Evolutionary conservation across 2,113 vertebrate species (phyloP).

Genomic region (Zootoca vivipara): DNA sequence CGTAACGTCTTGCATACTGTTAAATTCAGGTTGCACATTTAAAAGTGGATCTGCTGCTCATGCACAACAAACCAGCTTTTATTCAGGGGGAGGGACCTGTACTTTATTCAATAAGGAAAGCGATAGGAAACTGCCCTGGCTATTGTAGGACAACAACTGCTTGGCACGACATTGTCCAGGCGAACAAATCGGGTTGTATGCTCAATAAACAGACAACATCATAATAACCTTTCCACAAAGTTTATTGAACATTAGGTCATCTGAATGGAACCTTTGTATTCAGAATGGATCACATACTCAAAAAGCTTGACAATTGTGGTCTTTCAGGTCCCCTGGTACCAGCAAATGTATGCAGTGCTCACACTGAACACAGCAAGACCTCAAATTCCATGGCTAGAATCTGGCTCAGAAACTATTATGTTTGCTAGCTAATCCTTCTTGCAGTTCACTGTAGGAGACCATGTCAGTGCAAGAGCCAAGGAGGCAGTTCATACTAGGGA

Average conservation of each 20-base stretch:
- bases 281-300: not conserved
- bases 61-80: not conserved
- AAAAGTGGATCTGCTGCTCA: not conserved
- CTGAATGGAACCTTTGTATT: not conserved
- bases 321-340: not conserved
- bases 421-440: not conserved
- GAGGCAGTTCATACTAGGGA: not conserved
- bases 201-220: too few relatives aligned
- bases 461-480: not conserved
- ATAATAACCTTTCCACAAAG: too few relatives aligned
- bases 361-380: not conserved
- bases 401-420: not conserved
- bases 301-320: not conserved
- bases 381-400: not conserved
- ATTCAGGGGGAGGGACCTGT: too few relatives aligned
- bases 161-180: too few relatives aligned
- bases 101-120: too few relatives aligned
- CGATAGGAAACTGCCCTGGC: too few relatives aligned
- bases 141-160: too few relatives aligned
- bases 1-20: too few relatives aligned
- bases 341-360: not conserved
- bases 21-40: too few relatives aligned
- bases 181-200: too few relatives aligned
- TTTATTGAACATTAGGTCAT: too few relatives aligned
- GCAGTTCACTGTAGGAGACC: not conserved